Conservation (phyloP, 2,797 vertebrate species). For the Squalus acanthias region DNA sequence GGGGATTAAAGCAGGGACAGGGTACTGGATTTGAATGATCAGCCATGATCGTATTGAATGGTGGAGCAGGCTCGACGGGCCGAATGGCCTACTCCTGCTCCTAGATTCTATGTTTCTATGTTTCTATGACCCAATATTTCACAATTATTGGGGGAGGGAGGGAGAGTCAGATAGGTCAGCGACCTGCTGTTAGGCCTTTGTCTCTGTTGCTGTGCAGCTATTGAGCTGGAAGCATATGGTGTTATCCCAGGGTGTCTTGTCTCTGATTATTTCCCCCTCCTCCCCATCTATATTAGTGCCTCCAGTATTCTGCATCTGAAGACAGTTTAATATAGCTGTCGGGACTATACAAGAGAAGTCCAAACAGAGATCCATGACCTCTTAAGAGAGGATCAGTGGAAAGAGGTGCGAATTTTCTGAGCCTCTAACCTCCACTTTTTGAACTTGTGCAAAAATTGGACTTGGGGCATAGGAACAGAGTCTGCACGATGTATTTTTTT, state of each 20-base stretch:
- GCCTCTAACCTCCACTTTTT: neutral
- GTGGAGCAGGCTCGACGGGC: too few relatives aligned
- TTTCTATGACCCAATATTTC: neutral
- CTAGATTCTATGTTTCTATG: too few relatives aligned
- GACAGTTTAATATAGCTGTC: neutral
- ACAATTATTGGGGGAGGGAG: neutral
- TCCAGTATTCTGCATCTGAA: neutral
- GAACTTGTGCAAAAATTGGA: neutral
- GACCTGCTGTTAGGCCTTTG: neutral
- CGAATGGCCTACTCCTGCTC: too few relatives aligned
- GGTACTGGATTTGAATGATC: too few relatives aligned
- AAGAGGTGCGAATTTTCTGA: neutral
- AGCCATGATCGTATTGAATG: too few relatives aligned
- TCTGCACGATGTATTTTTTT: neutral
- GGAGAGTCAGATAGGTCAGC: neutral
- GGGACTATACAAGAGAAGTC: neutral
- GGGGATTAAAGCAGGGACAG: too few relatives aligned
- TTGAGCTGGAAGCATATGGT: neutral
- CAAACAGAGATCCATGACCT: neutral
- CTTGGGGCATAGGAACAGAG: neutral
- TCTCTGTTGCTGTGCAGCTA: neutral
- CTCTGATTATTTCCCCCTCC: neutral
- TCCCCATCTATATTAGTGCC: too few relatives aligned
- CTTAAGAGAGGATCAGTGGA: neutral
- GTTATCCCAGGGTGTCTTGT: neutral